Conservation (phyloP, 2,797 vertebrate genomes). For the Spatula versicolor region DNA sequence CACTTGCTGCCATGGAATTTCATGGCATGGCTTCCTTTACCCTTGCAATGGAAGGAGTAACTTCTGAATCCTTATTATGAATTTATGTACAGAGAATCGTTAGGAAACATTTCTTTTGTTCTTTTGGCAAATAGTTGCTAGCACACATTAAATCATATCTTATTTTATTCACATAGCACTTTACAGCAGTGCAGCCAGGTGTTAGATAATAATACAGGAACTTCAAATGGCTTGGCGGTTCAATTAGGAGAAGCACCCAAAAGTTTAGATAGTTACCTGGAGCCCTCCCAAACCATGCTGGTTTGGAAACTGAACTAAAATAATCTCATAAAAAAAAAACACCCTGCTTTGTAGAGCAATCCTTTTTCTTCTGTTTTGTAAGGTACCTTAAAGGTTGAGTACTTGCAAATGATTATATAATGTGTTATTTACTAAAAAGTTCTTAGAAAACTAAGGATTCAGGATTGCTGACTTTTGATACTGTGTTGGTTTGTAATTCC, state of each 20-base stretch:
- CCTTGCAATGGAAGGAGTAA: not conserved
- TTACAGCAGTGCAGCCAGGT: not conserved
- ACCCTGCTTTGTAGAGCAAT: not conserved
- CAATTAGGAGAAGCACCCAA: not conserved
- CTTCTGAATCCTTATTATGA: not conserved
- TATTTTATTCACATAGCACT: slow-evolving; percentile 1
- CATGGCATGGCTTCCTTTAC: not conserved
- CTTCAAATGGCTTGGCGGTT: not conserved
- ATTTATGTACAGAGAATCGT: not conserved
- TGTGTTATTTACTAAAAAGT: not conserved
- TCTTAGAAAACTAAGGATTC: not conserved
- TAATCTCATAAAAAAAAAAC: not conserved
- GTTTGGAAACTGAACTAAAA: slow-evolving; percentile 7
- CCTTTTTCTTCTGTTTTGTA: not conserved
- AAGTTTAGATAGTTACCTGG: slow-evolving; percentile 20
- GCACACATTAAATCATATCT: not conserved
- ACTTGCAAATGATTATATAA: not conserved
- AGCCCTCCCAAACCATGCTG: not conserved
- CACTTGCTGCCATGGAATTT: not conserved
- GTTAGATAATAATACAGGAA: not conserved
- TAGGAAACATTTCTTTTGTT: slow-evolving; percentile 4
- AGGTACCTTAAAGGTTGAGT: not conserved
- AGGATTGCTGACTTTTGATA: not conserved
- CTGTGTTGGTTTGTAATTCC: not conserved
- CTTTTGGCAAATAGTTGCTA: not conserved